Conservation (phyloP, 2,797 vertebrate genomes). For the Phalanger gymnotis region DNA sequence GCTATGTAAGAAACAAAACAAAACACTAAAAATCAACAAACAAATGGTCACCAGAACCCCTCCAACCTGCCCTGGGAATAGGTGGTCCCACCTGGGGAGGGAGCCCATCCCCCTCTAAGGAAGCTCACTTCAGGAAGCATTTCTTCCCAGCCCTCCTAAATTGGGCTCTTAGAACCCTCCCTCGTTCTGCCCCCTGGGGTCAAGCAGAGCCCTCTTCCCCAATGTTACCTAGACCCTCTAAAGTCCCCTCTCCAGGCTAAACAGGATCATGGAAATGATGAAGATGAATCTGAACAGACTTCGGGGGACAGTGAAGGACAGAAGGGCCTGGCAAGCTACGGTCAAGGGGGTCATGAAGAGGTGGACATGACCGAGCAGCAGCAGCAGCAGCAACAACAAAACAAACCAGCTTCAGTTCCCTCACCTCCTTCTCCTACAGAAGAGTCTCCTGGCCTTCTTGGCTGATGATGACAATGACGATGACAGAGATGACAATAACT, state of each 20-base stretch:
- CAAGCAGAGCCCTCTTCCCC: not conserved
- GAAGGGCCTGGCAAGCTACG: accelerated
- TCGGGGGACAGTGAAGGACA: not conserved
- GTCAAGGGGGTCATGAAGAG: not conserved
- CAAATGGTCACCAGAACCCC: not conserved
- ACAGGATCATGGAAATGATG: not conserved
- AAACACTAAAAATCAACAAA: not conserved
- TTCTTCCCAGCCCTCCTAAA: not conserved
- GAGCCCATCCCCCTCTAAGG: not conserved
- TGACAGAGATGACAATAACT: not conserved
- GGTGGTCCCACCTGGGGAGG: accelerated
- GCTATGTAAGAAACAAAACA: not conserved
- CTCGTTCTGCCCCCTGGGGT: no score
- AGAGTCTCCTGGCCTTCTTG: not conserved
- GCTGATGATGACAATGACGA: not conserved
- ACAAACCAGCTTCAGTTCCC: not conserved
- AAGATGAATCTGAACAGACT: not conserved
- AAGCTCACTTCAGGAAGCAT: not conserved
- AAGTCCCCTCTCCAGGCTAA: not conserved
- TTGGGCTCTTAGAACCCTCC: no score
- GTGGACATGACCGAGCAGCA: not conserved
- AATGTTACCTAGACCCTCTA: not conserved
- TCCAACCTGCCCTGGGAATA: not conserved
- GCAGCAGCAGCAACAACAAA: not conserved
- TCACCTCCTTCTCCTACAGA: not conserved